Conservation (phyloP, 2,113 vertebrate genomes). For the Baryphthengus martii region DNA sequence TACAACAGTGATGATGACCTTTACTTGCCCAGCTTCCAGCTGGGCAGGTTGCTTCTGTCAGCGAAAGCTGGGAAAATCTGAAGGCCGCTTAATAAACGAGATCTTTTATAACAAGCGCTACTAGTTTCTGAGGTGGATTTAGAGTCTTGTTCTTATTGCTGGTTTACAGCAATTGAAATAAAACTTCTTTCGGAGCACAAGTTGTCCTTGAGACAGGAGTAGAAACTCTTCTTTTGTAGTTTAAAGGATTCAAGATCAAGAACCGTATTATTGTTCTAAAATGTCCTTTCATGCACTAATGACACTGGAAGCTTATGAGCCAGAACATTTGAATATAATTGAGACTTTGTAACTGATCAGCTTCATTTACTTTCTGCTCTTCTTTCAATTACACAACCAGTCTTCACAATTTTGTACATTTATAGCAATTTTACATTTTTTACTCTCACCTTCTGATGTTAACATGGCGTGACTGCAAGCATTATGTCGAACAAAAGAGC, state of each 20-base stretch:
- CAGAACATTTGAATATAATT: neutral
- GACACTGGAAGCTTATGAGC: neutral
- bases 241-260: neutral
- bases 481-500: constrained; percentile 10
- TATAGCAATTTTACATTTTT: neutral
- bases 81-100: neutral
- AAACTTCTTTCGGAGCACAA: neutral
- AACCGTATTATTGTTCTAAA: neutral
- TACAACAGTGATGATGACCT: neutral
- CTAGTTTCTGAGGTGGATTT: neutral
- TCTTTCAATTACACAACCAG: neutral
- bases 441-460: neutral
- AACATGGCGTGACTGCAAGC: neutral
- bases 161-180: neutral
- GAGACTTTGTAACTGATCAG: neutral
- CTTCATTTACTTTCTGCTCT: neutral
- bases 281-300: neutral
- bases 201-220: neutral
- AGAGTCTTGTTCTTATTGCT: neutral
- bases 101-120: neutral
- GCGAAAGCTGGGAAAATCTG: neutral
- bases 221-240: neutral
- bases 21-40: neutral
- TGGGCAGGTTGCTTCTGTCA: neutral
- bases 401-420: neutral